Conservation (phyloP, 1,140 invertebrate genomes). For the Drosophila kanapiae region DNA sequence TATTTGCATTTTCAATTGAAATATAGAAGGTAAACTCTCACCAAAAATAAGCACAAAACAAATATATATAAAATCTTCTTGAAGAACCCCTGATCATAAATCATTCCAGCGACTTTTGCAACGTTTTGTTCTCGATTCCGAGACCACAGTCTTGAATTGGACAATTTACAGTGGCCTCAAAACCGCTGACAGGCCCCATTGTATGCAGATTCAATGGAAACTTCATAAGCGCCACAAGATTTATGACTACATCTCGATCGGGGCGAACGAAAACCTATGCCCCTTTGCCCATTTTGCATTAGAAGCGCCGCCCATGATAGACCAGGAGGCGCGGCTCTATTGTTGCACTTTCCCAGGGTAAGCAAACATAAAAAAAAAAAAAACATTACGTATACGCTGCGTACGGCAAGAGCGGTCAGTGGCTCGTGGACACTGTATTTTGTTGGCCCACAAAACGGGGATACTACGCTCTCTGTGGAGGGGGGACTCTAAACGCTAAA, state of each 20-base stretch:
- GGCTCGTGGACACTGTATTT: slow-evolving; percentile 61
- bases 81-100: not conserved
- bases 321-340: slow-evolving; percentile 45
- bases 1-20: not conserved
- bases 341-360: slow-evolving; percentile 55
- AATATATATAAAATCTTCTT: slow-evolving; percentile 3
- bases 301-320: slow-evolving; percentile 40
- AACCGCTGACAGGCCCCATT: slow-evolving; percentile 45
- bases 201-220: slow-evolving; percentile 63
- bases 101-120: not conserved
- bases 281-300: slow-evolving; percentile 42
- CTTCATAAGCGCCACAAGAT: slow-evolving; percentile 60
- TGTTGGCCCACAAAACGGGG: slow-evolving; percentile 47
- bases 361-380: not conserved
- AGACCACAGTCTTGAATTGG: slow-evolving; percentile 24
- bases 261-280: not conserved
- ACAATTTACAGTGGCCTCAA: slow-evolving; percentile 34
- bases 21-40: not conserved
- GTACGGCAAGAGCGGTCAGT: slow-evolving; percentile 66
- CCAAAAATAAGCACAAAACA: not conserved
- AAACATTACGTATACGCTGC: slow-evolving; percentile 66
- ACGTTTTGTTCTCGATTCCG: slow-evolving; percentile 23
- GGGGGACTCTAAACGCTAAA: slow-evolving; percentile 61
- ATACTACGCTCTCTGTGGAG: not conserved
- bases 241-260: slow-evolving; percentile 74